These are phyloP conservation scores for Zeugodacus cucurbitae DNA, from an alignment of 1,140 invertebrate species.

Conservation along the genomic window DNA sequence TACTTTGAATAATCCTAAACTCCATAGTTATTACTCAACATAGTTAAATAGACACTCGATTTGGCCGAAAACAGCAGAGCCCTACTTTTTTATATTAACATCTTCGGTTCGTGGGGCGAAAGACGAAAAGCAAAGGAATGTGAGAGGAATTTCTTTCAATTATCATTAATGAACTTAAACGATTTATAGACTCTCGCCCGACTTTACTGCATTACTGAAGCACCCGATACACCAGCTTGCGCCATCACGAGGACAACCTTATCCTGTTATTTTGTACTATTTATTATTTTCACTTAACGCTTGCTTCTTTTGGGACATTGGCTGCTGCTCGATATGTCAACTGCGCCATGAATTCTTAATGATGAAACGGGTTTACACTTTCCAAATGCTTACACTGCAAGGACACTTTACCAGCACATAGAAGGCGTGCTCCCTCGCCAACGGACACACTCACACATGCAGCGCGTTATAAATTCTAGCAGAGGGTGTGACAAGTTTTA, in stretches of 20 bases:
- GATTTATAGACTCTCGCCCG: not conserved
- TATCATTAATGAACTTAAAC: constrained; percentile 9
- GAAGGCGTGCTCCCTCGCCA: no score
- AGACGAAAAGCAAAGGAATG: not conserved
- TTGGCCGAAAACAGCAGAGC: no score
- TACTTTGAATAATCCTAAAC: no score
- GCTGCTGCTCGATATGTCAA: not conserved
- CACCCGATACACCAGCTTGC: no score
- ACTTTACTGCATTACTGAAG: not conserved
- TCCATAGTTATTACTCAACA: no score
- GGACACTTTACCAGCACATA: no score
- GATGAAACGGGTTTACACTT: not conserved
- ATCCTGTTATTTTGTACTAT: not conserved
- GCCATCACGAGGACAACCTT: not conserved
- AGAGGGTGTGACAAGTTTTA: not conserved
- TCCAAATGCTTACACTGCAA: not conserved
- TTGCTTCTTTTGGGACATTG: not conserved
- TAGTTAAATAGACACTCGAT: no score
- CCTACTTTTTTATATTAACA: no score
- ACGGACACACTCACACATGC: not conserved
- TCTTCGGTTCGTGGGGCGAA: not conserved
- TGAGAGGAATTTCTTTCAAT: not conserved
- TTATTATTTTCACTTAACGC: not conserved
- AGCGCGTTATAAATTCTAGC: not conserved
- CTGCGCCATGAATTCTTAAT: not conserved